These are phyloP conservation scores for Trogon melanurus DNA, from an alignment of 2,113 vertebrate genomes.

Conservation along the genomic window DNA sequence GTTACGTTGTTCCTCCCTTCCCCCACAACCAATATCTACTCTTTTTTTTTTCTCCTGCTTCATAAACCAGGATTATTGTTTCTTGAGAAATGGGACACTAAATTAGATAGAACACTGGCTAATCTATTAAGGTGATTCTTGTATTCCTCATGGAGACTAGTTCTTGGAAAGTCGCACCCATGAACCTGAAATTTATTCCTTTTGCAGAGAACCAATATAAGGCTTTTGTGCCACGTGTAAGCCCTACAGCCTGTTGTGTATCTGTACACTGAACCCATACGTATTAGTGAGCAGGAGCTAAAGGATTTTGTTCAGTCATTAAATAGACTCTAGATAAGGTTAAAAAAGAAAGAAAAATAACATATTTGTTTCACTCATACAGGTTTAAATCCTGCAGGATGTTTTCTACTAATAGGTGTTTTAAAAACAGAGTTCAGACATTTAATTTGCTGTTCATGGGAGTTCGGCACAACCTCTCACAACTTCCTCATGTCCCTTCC, in stretches of 20 bases:
- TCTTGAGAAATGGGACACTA: neutral
- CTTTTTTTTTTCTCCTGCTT: neutral
- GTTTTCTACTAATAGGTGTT: neutral
- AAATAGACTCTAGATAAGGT: neutral
- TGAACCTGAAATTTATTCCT: constrained; percentile 17
- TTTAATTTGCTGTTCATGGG: neutral
- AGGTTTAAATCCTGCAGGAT: neutral
- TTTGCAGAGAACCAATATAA: neutral
- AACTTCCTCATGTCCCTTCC: neutral
- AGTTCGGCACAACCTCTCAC: neutral
- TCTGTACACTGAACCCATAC: neutral
- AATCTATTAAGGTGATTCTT: constrained; percentile 34
- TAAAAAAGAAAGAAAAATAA: neutral
- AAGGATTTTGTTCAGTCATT: neutral
- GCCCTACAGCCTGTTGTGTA: constrained; percentile 13
- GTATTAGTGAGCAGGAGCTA: neutral
- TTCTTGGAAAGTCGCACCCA: neutral
- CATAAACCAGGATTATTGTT: constrained; percentile 36
- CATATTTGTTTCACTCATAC: neutral
- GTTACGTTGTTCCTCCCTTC: neutral
- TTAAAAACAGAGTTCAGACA: neutral
- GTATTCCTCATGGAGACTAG: constrained; percentile 1
- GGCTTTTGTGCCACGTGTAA: neutral
- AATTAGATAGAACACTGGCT: constrained; percentile 36
- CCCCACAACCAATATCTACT: neutral